Evolutionary conservation across 2,888 invertebrate genomes (phyloP).

Genomic region (Smittia aterrima): DNA sequence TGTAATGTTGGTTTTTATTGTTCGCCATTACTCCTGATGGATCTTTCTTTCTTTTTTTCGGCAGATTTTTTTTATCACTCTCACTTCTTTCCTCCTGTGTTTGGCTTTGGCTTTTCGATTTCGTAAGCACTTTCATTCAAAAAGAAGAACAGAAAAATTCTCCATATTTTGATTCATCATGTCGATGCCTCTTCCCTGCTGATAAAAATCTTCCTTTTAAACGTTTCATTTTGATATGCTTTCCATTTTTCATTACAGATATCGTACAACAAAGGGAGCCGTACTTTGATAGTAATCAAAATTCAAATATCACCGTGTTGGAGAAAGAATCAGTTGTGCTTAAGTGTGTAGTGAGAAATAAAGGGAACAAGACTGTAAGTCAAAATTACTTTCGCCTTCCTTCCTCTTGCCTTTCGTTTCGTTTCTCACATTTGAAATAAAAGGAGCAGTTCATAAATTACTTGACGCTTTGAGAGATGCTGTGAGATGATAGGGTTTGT

Average conservation of each 20-base stretch:
- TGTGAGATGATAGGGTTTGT: no score
- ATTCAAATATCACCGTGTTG: constrained; percentile 28
- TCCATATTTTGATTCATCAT: neutral
- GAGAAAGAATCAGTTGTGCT: constrained; percentile 70
- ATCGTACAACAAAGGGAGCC: constrained; percentile 14
- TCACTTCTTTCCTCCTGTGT: neutral
- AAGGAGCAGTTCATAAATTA: no score
- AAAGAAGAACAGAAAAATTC: no score
- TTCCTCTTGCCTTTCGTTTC: neutral
- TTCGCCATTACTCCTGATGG: constrained; percentile 13
- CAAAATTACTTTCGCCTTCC: neutral
- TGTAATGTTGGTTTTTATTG: constrained; percentile 18
- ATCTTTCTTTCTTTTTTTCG: neutral
- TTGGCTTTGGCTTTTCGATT: neutral
- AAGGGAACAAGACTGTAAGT: constrained; percentile 82
- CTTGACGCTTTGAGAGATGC: no score
- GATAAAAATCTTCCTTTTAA: neutral
- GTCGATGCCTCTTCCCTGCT: neutral
- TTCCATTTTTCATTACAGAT: constrained; percentile 10
- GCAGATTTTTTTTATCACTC: neutral
- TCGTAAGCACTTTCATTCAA: constrained; percentile 7
- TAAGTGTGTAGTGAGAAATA: constrained; percentile 80
- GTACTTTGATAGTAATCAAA: constrained; percentile 31
- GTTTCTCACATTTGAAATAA: neutral
- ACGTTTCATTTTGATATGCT: neutral